phyloP scores from a whole-genome alignment of 2,113 vertebrate genomes.

The Zapus hudsonius region DNA sequence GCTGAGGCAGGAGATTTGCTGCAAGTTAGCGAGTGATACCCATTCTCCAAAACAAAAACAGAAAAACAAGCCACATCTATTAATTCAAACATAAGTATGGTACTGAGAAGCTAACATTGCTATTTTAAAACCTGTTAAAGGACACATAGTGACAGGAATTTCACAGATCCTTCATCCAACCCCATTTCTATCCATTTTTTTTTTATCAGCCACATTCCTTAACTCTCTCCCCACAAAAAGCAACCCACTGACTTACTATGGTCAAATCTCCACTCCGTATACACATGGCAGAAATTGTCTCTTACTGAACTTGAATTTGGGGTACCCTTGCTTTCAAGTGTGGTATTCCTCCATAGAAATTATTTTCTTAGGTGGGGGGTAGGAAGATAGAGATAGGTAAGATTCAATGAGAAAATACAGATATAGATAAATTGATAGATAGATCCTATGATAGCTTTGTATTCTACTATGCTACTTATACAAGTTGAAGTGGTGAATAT shows the following conservation, averaged over 20 bases:
- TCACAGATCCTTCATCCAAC: accelerated
- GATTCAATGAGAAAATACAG: background rate
- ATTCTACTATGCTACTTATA: background rate
- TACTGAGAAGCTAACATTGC: background rate
- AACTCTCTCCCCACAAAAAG: background rate
- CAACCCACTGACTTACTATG: no score
- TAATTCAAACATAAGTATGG: background rate
- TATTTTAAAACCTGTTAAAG: background rate
- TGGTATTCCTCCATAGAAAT: background rate
- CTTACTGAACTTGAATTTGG: background rate
- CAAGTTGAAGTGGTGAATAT: background rate
- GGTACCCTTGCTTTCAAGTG: background rate
- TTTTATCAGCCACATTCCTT: background rate
- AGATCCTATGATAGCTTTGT: background rate
- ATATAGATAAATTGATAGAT: no score
- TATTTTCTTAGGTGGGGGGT: background rate
- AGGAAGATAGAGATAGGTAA: no score
- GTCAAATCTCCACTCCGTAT: background rate
- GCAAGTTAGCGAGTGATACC: background rate
- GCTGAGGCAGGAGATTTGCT: background rate
- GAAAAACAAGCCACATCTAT: conserved; percentile 27
- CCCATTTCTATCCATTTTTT: background rate
- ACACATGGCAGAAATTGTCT: background rate
- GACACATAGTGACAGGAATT: background rate
- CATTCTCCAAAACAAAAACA: background rate